Base-by-base conservation (phyloP, 2,797 vertebrate species). In the Anas bahamensis region DNA sequence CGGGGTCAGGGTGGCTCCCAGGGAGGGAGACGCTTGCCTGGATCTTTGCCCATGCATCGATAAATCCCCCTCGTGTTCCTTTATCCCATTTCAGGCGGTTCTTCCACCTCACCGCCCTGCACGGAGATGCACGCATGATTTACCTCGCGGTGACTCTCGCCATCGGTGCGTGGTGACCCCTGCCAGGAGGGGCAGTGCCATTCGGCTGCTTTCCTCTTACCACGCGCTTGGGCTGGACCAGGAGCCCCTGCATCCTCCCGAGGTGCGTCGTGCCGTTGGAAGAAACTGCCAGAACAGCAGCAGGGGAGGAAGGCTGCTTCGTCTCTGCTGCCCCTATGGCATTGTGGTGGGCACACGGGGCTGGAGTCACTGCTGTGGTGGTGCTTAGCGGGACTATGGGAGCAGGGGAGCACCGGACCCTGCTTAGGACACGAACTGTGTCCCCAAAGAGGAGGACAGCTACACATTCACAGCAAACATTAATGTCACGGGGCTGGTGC, bases 341-440 rank as follows among this genome's bases (percentile, higher is more conserved):
- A 17, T 72, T 16, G 59, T 31, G 13, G 29, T 22, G 10, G 9
- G 0, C 7, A 21, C 21, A 22, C 56, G 37, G 64, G 18, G 19
- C 61, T 33, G 81, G 48, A 29, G 17, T 7, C 37, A 35, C 42
- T 44, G 61, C 31, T 42, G 10, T 28, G 53, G 55, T 31, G 57
- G 23, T 23, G 71, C 60, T 64, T 14, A 2, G 29, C 17, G 37
- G 28, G 4, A 7, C 12, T 7, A 24, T 13, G 26, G 61, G 23
- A 84, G 6, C 46, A 57, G 63, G 64, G 59, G 52, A 70, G n/a
- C 17, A 11, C 0, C 0, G 35, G 9, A 8, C 3, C 12, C 69
- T 76, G 33, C 2, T 55, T 24, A 65, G 28, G 63, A 23, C n/a
- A 75, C 19, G 17, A n/a, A 33, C 4, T 11, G n/a, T 42, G 3